Base-by-base conservation (phyloP, 2,797 vertebrate species). In the Danio aesculapii region DNA sequence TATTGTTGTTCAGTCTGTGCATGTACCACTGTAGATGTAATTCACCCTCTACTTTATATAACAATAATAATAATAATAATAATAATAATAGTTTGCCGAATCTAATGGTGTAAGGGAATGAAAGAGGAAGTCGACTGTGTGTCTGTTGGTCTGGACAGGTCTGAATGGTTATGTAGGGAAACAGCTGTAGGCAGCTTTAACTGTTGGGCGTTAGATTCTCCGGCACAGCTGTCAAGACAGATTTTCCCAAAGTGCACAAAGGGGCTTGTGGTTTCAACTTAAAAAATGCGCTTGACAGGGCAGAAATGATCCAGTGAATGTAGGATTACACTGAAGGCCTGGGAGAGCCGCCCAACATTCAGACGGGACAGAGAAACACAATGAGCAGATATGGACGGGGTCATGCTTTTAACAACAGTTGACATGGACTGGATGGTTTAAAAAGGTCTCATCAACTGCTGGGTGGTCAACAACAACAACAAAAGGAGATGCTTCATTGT, bases 161-260 rank as follows among this genome's bases (percentile, higher is more conserved):
- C 79, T 81, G 70, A 81, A 81, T 59, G 64, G 49, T 66, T 62
- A 55, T 63, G 53, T 11, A 81, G 76, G 55, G 57, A 59, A 84
- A 79, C 86, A 81, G 83, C 85, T 87, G 83, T 73, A 85, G 53
- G 75, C 72, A 16, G 75, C 30, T 67, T 39, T 69, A 86, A 84
- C 46, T 55, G 77, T 58, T 75, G 69, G 79, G 84, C 77, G 66
- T 79, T 79, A 58, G 84, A 78, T 84, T 85, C 61, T 84, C 83
- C 47, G 67, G 76, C 68, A 80, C 84, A 89, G 86, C 87, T 87
- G 88, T 87, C 86, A 84, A 81, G 64, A 52, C 62, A 85, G 80
- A 85, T 87, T 86, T 85, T 79, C 72, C 76, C 47, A 82, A 85
- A 58, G 83, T 68, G 77, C 84, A 83, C 83, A 84, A 87, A 86